phyloP scores from a whole-genome alignment of 2,797 vertebrate species.

The Pseudotriccus pelzelni region DNA sequence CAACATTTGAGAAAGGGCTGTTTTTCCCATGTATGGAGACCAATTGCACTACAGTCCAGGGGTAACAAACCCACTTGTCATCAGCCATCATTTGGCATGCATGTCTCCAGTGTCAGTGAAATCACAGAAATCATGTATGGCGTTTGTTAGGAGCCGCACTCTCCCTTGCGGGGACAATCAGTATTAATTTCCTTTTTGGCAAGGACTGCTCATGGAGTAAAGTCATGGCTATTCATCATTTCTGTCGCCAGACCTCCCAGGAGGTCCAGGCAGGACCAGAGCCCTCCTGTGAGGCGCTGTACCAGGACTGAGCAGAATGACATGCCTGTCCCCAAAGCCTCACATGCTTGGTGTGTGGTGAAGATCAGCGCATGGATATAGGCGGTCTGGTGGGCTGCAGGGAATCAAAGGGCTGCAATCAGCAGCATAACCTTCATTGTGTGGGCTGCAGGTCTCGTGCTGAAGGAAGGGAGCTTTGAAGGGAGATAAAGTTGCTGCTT shows the following conservation, averaged over 20 bases:
- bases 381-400: not conserved
- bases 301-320: not conserved
- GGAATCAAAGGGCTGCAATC: not conserved
- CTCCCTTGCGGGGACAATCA: not conserved
- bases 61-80: not conserved
- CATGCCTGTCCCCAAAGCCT: not conserved
- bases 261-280: not conserved
- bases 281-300: not conserved
- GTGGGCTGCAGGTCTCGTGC: not conserved
- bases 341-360: not conserved
- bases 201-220: not conserved
- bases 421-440: not conserved
- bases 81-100: not conserved
- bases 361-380: not conserved
- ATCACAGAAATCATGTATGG: not conserved
- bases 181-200: slow-evolving; percentile 29
- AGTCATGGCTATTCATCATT: not conserved
- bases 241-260: not conserved
- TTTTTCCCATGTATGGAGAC: not conserved
- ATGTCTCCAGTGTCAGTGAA: not conserved
- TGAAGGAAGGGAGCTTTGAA: slow-evolving; percentile 33
- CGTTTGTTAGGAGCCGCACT: not conserved
- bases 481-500: slow-evolving; percentile 26
- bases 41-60: not conserved
- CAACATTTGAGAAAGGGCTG: not conserved